Percentiles rank a stretch among this genome's conserved stretches.
These are phyloP conservation scores for Clarias laeviceps DNA, from an alignment of 2,797 vertebrate genomes.

Conservation along the genomic window DNA sequence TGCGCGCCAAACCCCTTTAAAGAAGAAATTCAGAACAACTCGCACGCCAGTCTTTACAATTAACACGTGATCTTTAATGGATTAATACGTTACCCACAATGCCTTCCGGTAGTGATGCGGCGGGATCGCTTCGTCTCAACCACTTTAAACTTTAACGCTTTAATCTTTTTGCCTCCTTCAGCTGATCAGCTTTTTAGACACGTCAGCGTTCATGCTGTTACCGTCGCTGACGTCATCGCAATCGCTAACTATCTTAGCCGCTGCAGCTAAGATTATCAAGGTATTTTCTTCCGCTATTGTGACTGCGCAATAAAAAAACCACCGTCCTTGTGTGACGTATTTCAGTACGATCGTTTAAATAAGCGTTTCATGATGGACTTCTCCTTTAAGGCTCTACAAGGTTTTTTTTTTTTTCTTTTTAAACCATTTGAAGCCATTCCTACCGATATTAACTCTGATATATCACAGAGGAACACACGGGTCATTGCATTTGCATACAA, in stretches of 20 bases:
- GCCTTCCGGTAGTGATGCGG: not conserved
- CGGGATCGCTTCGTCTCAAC: not conserved
- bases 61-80: not conserved
- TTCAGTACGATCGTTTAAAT: not conserved
- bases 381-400: not conserved
- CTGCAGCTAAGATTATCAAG: not conserved
- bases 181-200: not conserved
- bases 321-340: not conserved
- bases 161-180: not conserved
- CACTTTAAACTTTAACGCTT: not conserved
- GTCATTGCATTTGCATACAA: slow-evolving; percentile 58
- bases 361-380: not conserved
- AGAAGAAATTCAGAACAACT: slow-evolving; percentile 55
- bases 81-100: slow-evolving; percentile 12
- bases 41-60: not conserved
- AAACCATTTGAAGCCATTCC: slow-evolving; percentile 53
- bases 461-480: slow-evolving; percentile 40
- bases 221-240: too few species aligned
- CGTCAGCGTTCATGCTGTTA: not conserved
- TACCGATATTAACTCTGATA: slow-evolving; percentile 49
- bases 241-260: not conserved
- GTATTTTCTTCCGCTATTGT: not conserved
- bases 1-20: slow-evolving; percentile 61
- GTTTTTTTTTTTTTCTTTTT: not conserved
- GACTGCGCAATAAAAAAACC: too few species aligned